Evolutionary conservation across 1,140 invertebrate species (phyloP), one percentile per base, ranked within the genome.

Genomic region (Drosophila athabasca): DNA sequence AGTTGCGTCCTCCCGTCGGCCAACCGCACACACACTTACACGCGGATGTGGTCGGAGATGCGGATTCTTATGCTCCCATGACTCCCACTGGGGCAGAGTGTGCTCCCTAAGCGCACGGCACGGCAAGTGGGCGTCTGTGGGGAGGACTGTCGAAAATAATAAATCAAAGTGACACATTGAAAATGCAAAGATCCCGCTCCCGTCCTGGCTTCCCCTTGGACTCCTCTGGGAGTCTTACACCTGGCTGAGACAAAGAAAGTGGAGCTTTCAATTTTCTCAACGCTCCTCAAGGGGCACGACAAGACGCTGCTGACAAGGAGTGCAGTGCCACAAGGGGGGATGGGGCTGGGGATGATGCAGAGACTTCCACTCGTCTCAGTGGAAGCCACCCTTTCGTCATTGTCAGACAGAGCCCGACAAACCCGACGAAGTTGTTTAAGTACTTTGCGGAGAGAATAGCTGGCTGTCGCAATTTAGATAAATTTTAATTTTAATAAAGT

Each of bases 401-500:
- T 71, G 75, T 78, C 54, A 54, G 62, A 55, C 46, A 43, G 55
- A 43, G 55, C 53, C 17, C 31, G 62, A 48, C 58, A 50, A 59
- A 76, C 58, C 17, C 31, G 62, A 48, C 58, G 58, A 59, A 76
- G 78, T 82, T 82, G 65, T 62, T 74, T 49, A 71, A 83, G 79
- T 79, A 74, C 79, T 82, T 79, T 84, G 80, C 81, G 81, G 80
- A 46, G 66, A 82, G 67, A 78, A 84, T 84, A 74, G 80, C 80
- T 84, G 76, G 76, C 80, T 79, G 76, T 82, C 67, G 80, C 81
- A 84, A 80, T 84, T 84, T 84, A 84, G 76, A 84, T 84, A 84
- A 82, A 84, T 84, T 84, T 84, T 76, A 84, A 84, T 88, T 88
- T 88, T 88, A 82, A 88, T 88, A 76, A 88, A 88, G 83, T 88